Conservation (phyloP, 1,140 invertebrate genomes). For the Anagrus nilaparvatae region DNA sequence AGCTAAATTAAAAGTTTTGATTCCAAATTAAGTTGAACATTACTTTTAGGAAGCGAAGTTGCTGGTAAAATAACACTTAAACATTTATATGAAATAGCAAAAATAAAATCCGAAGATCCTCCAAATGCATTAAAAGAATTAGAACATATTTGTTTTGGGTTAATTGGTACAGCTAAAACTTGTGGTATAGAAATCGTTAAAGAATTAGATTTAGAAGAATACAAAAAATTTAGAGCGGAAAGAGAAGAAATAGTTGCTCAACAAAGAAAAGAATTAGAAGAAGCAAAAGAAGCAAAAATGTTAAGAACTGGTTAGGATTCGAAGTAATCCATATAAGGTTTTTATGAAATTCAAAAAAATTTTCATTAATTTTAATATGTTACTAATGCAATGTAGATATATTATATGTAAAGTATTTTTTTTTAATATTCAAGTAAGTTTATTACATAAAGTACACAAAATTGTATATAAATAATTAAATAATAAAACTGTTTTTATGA, state of each 20-base stretch:
- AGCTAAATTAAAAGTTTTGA: constrained; percentile 6
- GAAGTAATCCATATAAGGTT: no score
- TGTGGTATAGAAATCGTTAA: constrained; percentile 82
- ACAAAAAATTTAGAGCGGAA: constrained; percentile 73
- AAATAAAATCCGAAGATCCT: constrained; percentile 84
- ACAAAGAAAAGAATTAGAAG: constrained; percentile 70
- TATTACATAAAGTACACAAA: no score
- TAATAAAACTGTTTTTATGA: no score
- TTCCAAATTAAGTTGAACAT: neutral
- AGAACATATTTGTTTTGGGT: constrained; percentile 67
- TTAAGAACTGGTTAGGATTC: constrained; percentile 68
- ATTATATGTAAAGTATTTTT: no score
- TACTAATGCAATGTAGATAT: no score
- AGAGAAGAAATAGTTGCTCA: constrained; percentile 60
- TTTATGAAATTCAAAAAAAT: no score
- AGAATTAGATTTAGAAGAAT: constrained; percentile 71
- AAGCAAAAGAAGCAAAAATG: constrained; percentile 86
- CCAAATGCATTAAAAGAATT: constrained; percentile 52
- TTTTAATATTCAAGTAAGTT: no score
- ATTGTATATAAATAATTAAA: no score
- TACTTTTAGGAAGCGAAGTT: constrained; percentile 57
- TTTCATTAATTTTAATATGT: no score
- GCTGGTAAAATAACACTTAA: constrained; percentile 88
- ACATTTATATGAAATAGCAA: constrained; percentile 97
- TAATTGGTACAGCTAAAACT: constrained; percentile 65